Evolutionary conservation across 2,797 vertebrate species (phyloP).

Genomic region (Toxotes lorentzi): DNA sequence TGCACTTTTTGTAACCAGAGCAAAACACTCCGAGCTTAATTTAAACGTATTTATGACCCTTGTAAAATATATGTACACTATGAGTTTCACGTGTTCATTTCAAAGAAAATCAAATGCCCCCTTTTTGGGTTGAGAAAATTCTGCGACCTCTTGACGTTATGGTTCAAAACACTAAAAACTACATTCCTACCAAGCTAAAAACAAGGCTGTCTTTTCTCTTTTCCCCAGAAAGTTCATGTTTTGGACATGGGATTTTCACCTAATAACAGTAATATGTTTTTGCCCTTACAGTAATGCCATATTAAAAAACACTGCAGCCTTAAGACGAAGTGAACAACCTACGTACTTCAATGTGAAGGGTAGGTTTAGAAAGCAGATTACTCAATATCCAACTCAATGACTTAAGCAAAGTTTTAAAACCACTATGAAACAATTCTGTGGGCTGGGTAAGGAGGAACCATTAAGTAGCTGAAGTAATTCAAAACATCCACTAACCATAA

Average conservation of each 20-base stretch:
- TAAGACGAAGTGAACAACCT: conserved; percentile 42
- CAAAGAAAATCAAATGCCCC: conserved; percentile 2
- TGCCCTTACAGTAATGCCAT: conserved; percentile 7
- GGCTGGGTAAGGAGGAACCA: conserved; percentile 79
- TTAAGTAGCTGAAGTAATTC: conserved; percentile 81
- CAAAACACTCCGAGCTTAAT: conserved; percentile 40
- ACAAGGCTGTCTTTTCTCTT: not conserved
- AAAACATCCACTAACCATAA: conserved; percentile 83
- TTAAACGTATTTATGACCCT: conserved; percentile 53
- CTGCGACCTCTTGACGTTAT: not conserved
- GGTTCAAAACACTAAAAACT: conserved; percentile 1
- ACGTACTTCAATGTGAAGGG: conserved; percentile 26
- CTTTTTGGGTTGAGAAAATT: not conserved
- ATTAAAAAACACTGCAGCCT: conserved; percentile 13
- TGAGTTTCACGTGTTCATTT: conserved; percentile 33
- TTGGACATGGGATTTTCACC: not conserved
- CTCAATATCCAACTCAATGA: conserved; percentile 78
- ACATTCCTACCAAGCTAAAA: not conserved
- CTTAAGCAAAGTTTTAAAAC: conserved; percentile 79
- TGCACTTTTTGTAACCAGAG: conserved; percentile 28
- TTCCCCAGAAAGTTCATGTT: not conserved
- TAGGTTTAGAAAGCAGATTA: conserved; percentile 70
- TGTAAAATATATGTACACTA: conserved; percentile 41
- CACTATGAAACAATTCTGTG: conserved; percentile 81
- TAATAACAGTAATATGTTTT: not conserved